phyloP scores from a whole-genome alignment of 2,888 invertebrate species.

The Machimus atricapillus region DNA sequence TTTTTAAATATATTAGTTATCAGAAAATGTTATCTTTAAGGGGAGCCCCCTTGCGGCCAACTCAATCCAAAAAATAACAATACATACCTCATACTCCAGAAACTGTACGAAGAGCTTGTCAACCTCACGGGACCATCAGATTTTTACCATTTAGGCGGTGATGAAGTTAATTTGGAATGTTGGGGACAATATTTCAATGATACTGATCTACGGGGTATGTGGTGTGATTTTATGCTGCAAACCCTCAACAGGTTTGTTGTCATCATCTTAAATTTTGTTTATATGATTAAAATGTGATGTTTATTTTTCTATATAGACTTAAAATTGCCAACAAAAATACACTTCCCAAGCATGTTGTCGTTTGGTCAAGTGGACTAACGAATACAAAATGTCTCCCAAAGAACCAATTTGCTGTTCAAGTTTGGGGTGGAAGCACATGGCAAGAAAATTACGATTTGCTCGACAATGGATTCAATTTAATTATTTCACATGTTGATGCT shows the following conservation, averaged over 20 bases:
- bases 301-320: slow-evolving; percentile 51
- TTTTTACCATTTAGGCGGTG: slow-evolving; percentile 79
- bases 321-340: slow-evolving; percentile 60
- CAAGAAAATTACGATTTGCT: slow-evolving; percentile 79
- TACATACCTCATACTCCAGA: slow-evolving; percentile 75
- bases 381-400: slow-evolving; percentile 73
- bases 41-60: slow-evolving; percentile 86
- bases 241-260: slow-evolving; percentile 64
- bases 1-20: slow-evolving; percentile 24
- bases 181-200: slow-evolving; percentile 80
- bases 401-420: slow-evolving; percentile 72
- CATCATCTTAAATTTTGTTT: neutral
- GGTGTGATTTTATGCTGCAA: slow-evolving; percentile 79
- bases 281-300: neutral
- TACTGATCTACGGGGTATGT: slow-evolving; percentile 77
- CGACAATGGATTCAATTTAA: slow-evolving; percentile 77
- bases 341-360: slow-evolving; percentile 63
- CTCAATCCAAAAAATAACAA: slow-evolving; percentile 82
- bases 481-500: slow-evolving; percentile 85
- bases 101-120: slow-evolving; percentile 77
- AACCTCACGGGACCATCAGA: slow-evolving; percentile 78
- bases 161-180: slow-evolving; percentile 77
- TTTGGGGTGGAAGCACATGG: slow-evolving; percentile 85
- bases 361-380: slow-evolving; percentile 82
- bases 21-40: slow-evolving; percentile 43